Percentiles rank a stretch among this genome's conserved stretches.
phyloP scores from a whole-genome alignment of 2,888 invertebrate species.

The Caenorhabditis sinica region DNA sequence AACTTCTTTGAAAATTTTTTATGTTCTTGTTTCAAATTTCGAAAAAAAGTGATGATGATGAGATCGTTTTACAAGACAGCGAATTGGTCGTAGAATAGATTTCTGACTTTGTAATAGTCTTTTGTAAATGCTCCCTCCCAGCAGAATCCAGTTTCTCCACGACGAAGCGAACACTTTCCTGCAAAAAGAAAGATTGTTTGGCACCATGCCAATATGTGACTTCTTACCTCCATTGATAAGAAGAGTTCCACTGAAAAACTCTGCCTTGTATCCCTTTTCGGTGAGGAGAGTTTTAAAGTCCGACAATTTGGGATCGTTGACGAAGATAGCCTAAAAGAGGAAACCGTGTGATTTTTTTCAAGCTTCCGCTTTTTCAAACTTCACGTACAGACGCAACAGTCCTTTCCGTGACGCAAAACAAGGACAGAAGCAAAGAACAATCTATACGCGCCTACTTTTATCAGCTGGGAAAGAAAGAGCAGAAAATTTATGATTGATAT shows the following conservation, averaged over 20 bases:
- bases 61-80: constrained; percentile 85
- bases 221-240: constrained; percentile 89
- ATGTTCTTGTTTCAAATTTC: not conserved
- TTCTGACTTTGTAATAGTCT: constrained; percentile 93
- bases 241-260: constrained; percentile 93
- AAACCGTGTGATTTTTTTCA: constrained; percentile 81
- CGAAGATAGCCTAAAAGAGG: constrained; percentile 88
- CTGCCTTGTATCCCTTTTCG: constrained; percentile 85
- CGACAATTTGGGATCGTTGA: constrained; percentile 94
- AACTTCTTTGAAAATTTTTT: constrained; percentile 23
- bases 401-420: constrained; percentile 34
- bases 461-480: constrained; percentile 3
- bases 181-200: constrained; percentile 34
- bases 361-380: constrained; percentile 1
- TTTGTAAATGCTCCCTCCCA: constrained; percentile 95
- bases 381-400: constrained; percentile 14
- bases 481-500: not conserved
- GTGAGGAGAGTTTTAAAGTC: constrained; percentile 90
- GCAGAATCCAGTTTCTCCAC: constrained; percentile 93
- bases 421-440: constrained; percentile 45
- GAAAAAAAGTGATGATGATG: not conserved
- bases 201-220: constrained; percentile 16
- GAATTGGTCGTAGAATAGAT: constrained; percentile 95
- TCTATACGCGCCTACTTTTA: constrained; percentile 2
- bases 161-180: constrained; percentile 92